Percentiles rank a stretch among this genome's conserved stretches.
phyloP scores from a whole-genome alignment of 2,888 invertebrate species.

The Cotesia congregata region DNA sequence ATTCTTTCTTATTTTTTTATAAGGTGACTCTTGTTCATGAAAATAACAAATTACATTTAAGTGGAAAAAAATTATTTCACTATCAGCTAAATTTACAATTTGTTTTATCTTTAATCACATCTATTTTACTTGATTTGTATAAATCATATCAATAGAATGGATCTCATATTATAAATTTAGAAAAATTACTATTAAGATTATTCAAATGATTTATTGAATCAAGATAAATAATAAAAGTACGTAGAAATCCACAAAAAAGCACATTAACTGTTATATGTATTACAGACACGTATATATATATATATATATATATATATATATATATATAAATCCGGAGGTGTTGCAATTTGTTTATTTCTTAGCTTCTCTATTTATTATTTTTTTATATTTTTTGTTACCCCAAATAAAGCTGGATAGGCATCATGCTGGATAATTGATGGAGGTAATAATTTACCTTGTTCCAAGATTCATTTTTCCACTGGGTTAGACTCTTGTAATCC shows the following conservation, averaged over 20 bases:
- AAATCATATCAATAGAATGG: no score
- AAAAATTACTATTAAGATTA: no score
- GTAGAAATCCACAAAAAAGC: conserved; percentile 28
- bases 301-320: conserved; percentile 48
- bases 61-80: background rate
- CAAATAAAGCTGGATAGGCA: conserved; percentile 34
- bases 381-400: conserved; percentile 34
- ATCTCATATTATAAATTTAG: no score
- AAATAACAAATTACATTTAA: background rate
- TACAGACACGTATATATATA: background rate
- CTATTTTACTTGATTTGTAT: no score
- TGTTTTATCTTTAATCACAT: background rate
- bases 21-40: background rate
- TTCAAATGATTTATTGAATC: background rate
- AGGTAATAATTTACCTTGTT: conserved; percentile 59
- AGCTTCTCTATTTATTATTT: conserved; percentile 23
- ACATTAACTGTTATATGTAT: conserved; percentile 38
- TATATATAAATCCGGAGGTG: conserved; percentile 48
- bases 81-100: background rate
- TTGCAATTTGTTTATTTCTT: conserved; percentile 45
- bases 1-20: background rate
- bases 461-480: conserved; percentile 49
- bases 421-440: conserved; percentile 60
- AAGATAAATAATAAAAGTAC: conserved; percentile 10
- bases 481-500: conserved; percentile 60